Evolutionary conservation across 2,113 vertebrate species (phyloP).

Genomic region (Alouatta palliata): DNA sequence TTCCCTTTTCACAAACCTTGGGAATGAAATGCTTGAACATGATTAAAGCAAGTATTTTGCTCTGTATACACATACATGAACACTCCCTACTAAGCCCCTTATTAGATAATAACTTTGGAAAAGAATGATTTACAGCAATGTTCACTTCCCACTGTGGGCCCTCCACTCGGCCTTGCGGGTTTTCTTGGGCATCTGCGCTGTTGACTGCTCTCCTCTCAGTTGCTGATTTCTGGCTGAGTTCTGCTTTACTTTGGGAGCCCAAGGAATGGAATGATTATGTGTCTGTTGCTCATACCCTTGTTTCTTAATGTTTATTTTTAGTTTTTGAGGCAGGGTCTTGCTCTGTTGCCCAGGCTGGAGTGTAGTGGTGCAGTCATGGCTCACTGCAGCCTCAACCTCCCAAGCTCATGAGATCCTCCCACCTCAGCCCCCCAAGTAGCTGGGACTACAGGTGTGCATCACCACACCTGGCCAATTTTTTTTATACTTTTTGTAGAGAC

Average conservation of each 20-base stretch:
- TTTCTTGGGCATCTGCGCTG: fast-evolving
- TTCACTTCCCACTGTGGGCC: neutral
- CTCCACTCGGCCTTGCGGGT: fast-evolving
- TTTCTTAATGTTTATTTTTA: neutral
- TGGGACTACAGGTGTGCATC: too few relatives aligned
- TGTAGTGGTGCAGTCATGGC: neutral
- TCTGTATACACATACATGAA: neutral
- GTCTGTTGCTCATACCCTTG: too few relatives aligned
- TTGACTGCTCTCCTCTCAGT: fast-evolving
- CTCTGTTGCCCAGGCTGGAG: neutral
- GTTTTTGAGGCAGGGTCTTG: neutral
- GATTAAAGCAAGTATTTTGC: neutral
- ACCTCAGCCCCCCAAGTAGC: too few relatives aligned
- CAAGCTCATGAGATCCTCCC: too few relatives aligned
- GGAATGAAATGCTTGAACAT: neutral
- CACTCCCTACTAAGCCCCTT: fast-evolving
- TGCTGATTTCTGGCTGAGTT: neutral
- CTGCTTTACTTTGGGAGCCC: neutral
- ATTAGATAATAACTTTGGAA: neutral
- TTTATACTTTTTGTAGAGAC: too few relatives aligned
- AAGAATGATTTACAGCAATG: neutral
- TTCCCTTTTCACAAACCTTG: neutral
- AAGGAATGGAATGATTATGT: fast-evolving
- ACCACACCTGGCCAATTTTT: too few relatives aligned
- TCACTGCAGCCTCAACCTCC: too few relatives aligned